A percentile compares a stretch with the other conserved stretches of the same genome.
Evolutionary conservation across 2,888 invertebrate species (phyloP).

Genomic region (Spisula subtruncata): DNA sequence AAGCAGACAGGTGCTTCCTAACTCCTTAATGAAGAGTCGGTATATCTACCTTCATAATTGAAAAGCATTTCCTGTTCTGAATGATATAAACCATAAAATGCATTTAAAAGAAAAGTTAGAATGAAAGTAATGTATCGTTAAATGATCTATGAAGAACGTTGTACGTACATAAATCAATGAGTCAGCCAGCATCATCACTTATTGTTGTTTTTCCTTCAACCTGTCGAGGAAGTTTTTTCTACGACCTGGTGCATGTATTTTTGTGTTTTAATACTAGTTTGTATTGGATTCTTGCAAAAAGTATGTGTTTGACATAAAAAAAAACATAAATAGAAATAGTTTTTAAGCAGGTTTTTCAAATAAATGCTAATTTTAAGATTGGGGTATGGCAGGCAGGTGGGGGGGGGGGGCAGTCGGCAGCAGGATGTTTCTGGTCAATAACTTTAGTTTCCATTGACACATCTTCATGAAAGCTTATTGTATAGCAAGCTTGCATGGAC

Average conservation of each 20-base stretch:
- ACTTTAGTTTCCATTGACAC: too few species aligned
- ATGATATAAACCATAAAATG: slow-evolving; percentile 19
- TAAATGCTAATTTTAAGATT: too few species aligned
- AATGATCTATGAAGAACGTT: neutral
- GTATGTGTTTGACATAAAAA: neutral
- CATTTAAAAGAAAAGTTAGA: neutral
- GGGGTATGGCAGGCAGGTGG: too few species aligned
- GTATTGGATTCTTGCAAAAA: neutral
- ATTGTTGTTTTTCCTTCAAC: too few species aligned
- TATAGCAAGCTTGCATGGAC: too few species aligned
- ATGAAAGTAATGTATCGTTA: neutral
- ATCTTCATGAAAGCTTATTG: too few species aligned
- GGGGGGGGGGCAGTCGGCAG: too few species aligned
- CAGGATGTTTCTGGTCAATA: too few species aligned
- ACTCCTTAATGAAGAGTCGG: slow-evolving; percentile 13
- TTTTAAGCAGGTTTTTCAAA: too few species aligned
- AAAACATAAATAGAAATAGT: too few species aligned
- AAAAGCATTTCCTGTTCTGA: slow-evolving; percentile 39
- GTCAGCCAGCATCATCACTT: neutral
- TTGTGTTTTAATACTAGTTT: neutral
- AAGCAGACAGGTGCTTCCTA: slow-evolving; percentile 38
- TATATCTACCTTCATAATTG: slow-evolving; percentile 3
- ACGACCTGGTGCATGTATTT: too few species aligned
- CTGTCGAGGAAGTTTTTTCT: too few species aligned
- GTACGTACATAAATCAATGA: neutral